Evolutionary conservation across 2,113 vertebrate genomes (phyloP), one percentile per base, ranked within the genome.

Genomic region (Alaudala cheleensis): DNA sequence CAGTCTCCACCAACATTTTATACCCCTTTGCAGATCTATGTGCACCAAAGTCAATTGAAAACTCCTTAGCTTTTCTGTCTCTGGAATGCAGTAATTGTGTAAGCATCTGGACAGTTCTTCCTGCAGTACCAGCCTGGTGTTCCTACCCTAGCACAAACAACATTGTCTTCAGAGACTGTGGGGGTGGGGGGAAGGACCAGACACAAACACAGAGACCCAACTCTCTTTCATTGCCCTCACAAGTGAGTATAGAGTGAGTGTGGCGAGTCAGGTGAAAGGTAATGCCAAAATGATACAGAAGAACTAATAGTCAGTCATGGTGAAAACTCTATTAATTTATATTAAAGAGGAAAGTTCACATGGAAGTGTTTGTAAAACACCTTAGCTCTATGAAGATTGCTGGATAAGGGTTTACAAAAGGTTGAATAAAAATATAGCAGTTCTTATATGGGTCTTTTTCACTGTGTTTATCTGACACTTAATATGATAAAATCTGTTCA

Each of bases 151-250:
- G 50, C 17, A 37, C 12, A 20, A 57, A 33, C 37, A 26, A 24
- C 4, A 3, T 9, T 51, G 28, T n/a, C 60, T 14, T 21, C 60
- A 66, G 33, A 39, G 51, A 17, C 12, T 51, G 45, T 0, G 0
- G 33, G 16, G 6, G 7, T 13, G 1, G 5, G 7, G 7, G 6
- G 9, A 21, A n/a, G 12, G 28, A 66, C 12, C 10, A 50, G 39
- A 51, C 37, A n/a, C 33, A 24, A 33, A 33, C 22, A 51, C 4
- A 5, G 24, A 51, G 28, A 58, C 33, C 10, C 45, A 37, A 0
- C 10, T 14, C 22, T 17, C 60, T 58, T 66, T 39, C 39, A 12
- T 21, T 2, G 0, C 19, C 24, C 29, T 39, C 53, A 39, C 15
- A n/a, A 53, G 23, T 33, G 11, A 20, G 24, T 3, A 24, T 5